A percentile compares a stretch with the other conserved stretches of the same genome.
Evolutionary conservation across 2,113 vertebrate species (phyloP).

Genomic region (Sander vitreus): DNA sequence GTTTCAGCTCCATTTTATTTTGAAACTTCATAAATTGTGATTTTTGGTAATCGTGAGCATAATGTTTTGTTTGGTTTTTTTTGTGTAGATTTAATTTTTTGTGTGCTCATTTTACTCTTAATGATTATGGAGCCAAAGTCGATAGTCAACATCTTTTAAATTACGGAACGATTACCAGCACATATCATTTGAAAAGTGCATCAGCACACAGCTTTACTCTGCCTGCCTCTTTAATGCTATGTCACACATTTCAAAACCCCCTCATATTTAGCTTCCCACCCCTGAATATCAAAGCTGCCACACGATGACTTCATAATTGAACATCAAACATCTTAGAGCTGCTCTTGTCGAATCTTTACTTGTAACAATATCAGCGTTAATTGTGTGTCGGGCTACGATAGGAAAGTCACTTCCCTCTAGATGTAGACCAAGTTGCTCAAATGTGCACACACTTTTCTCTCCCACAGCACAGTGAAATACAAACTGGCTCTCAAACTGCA

Average conservation of each 20-base stretch:
- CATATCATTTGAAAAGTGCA: conserved; percentile 27
- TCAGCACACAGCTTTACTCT: neutral
- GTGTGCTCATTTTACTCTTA: conserved; percentile 15
- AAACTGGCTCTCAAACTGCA: conserved; percentile 54
- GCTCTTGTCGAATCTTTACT: neutral
- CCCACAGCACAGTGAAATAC: conserved; percentile 56
- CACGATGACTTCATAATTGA: conserved; percentile 38
- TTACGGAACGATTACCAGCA: conserved; percentile 12
- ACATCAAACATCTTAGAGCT: conserved; percentile 16
- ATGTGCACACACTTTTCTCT: conserved; percentile 22
- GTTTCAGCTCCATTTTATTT: neutral
- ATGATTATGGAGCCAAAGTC: conserved; percentile 9
- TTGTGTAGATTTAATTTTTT: neutral
- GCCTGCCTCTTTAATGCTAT: neutral
- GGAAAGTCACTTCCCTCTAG: conserved; percentile 9
- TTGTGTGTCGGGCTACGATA: neutral
- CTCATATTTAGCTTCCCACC: conserved; percentile 28
- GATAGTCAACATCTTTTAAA: conserved; percentile 24
- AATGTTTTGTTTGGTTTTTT: neutral
- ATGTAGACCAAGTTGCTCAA: conserved; percentile 31
- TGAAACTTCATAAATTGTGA: neutral
- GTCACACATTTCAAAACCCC: neutral
- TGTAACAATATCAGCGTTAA: neutral
- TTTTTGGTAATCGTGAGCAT: neutral
- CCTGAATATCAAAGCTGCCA: conserved; percentile 15